Evolutionary conservation across 2,113 vertebrate genomes (phyloP).

Genomic region (Casuarius casuarius): DNA sequence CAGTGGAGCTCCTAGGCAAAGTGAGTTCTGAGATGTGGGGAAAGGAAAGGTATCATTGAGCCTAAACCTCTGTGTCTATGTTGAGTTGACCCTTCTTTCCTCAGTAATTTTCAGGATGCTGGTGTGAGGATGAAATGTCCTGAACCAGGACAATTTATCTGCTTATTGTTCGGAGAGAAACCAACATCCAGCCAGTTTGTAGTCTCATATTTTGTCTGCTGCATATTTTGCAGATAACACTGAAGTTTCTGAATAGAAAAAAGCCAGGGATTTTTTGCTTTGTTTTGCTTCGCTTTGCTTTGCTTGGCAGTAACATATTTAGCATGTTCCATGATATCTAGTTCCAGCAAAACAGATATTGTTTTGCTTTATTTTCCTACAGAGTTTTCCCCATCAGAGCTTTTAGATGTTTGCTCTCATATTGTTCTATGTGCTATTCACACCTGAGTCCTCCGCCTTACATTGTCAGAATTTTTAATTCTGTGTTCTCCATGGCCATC

Average conservation of each 20-base stretch:
- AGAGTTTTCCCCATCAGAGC: neutral
- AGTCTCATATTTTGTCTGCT: neutral
- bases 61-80: neutral
- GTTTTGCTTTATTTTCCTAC: neutral
- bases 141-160: neutral
- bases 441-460: neutral
- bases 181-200: neutral
- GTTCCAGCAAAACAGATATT: neutral
- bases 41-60: neutral
- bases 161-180: neutral
- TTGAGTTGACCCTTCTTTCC: neutral
- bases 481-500: neutral
- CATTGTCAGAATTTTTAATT: neutral
- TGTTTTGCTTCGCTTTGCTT: neutral
- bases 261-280: neutral
- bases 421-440: neutral
- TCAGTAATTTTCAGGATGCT: neutral
- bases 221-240: neutral
- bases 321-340: neutral
- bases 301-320: neutral
- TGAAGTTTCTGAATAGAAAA: neutral
- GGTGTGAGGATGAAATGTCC: neutral
- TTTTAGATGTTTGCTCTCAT: neutral
- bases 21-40: neutral
- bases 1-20: neutral